These are phyloP conservation scores for Neolamprologus sp. DNA, from an alignment of 2,113 vertebrate species.

Conservation along the genomic window DNA sequence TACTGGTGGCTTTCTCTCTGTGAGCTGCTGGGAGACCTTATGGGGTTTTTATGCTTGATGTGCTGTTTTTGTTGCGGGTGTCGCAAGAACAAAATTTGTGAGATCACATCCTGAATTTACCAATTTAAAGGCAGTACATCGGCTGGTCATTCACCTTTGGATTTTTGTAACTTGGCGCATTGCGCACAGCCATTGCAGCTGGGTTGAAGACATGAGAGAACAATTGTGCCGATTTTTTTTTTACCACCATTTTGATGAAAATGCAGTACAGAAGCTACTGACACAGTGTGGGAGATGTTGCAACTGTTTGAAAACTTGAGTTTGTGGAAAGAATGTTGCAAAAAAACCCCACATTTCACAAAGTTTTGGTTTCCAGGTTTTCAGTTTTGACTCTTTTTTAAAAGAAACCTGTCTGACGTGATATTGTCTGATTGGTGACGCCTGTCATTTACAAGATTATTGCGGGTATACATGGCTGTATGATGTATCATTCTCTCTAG, in stretches of 20 bases:
- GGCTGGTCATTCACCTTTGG: neutral
- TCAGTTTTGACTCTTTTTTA: neutral
- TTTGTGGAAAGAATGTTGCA: neutral
- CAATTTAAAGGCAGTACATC: neutral
- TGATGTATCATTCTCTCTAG: neutral
- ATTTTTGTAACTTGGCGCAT: neutral
- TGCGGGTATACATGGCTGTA: neutral
- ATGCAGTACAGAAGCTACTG: neutral
- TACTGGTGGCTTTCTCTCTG: neutral
- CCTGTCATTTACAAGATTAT: neutral
- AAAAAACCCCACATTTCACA: accelerated
- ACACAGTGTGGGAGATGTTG: neutral
- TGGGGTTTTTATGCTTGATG: neutral
- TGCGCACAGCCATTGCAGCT: neutral
- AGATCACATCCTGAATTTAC: neutral
- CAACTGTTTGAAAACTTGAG: neutral
- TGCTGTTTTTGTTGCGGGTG: neutral
- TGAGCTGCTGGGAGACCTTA: neutral
- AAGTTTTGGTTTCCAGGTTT: neutral
- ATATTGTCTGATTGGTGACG: neutral
- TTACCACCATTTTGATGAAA: neutral
- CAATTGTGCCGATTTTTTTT: neutral
- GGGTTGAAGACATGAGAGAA: neutral
- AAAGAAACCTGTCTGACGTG: neutral
- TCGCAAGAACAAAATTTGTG: neutral